Base-by-base conservation (phyloP, 2,797 vertebrate genomes). In the Premnoplex brunnescens region DNA sequence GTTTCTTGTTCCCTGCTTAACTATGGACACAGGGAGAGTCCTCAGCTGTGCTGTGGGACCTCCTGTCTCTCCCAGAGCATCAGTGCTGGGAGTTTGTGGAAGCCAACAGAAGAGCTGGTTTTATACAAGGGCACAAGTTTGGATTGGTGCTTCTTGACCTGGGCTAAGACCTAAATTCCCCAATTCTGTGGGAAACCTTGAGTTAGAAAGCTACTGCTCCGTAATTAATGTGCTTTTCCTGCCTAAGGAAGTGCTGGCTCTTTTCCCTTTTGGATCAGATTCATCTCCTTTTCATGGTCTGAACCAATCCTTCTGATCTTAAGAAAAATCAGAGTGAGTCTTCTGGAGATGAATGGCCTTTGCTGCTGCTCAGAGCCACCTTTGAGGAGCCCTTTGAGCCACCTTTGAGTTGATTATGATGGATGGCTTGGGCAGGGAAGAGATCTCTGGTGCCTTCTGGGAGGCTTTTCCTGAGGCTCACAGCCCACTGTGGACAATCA, bases 11-110 rank as follows among this genome's bases (percentile, higher is more conserved):
- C 34, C 18, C 66, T 41, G 48, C 8, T 71, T n/a, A n/a, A 28
- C n/a, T 36, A 1, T 0, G 0, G 73, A 21, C 15, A 54, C 2
- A 2, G 8, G 48, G 63, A 51, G 23, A 43, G 24, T 7, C 39
- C 71, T 52, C 63, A 71, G 27, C 26, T 76, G 12, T 17, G 1
- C 5, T 24, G 18, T 66, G 54, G n/a, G 28, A 24, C 68, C 48
- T 83, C 12, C 58, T 52, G 24, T 83, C 19, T 28, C 10, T 76
- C 14, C 27, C 27, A 37, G 3, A 43, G 41, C 23, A 2, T 6
- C 15, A 43, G 9, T 8, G 7, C 49, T 52, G 21, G 32, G 52
- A 43, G 14, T 15, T 68, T 9, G 2, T 54, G 76, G 36, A 86
- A 86, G 18, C 11, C 39, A 37, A 19, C 20, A 72, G 7, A 39